Evolutionary conservation across 2,797 vertebrate genomes (phyloP).

Genomic region (Labroides dimidiatus): DNA sequence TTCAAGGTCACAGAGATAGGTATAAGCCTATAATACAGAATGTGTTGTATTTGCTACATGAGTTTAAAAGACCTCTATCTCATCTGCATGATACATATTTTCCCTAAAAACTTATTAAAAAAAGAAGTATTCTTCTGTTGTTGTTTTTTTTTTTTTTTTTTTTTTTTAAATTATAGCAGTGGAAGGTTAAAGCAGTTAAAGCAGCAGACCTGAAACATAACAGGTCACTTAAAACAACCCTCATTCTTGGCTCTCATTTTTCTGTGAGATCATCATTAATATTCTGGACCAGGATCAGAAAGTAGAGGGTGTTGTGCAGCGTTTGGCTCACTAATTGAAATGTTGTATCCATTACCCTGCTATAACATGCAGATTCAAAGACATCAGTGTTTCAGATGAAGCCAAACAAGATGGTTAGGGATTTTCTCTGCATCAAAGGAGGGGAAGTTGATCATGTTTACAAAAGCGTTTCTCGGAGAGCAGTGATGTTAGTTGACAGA

Average conservation of each 20-base stretch:
- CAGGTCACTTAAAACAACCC: not conserved
- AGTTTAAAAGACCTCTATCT: no score
- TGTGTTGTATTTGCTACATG: no score
- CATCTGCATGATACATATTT: no score
- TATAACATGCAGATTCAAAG: constrained; percentile 1
- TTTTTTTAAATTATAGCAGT: not conserved
- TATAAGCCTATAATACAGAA: not conserved
- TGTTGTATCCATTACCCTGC: not conserved
- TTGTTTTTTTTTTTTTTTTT: no score
- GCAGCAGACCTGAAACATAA: not conserved
- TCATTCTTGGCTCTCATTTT: not conserved
- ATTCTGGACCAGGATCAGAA: not conserved
- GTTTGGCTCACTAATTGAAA: constrained; percentile 12
- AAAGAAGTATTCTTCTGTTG: no score
- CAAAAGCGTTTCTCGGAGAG: not conserved
- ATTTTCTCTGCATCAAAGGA: constrained; percentile 4
- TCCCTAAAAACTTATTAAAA: no score
- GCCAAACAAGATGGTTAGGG: not conserved
- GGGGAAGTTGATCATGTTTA: not conserved
- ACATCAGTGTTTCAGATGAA: not conserved
- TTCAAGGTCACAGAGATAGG: not conserved
- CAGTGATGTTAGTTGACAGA: not conserved
- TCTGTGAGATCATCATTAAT: not conserved
- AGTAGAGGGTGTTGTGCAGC: not conserved
- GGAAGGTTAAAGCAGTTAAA: not conserved